Base-by-base conservation (phyloP, 2,113 vertebrate genomes). In the Bucco capensis region DNA sequence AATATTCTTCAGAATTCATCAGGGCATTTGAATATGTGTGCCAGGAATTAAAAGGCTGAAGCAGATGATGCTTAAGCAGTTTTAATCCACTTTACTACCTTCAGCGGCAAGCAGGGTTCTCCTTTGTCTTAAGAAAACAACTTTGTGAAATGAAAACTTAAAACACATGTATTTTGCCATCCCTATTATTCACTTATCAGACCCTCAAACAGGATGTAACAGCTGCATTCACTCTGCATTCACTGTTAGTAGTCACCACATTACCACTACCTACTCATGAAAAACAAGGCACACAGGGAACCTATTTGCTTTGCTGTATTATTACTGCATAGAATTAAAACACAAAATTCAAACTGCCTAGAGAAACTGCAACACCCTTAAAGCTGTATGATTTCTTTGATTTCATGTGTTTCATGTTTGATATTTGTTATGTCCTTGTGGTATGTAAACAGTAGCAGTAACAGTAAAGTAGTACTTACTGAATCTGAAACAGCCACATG, bases 401-500 rank as follows among this genome's bases (percentile, higher is more conserved):
- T 83, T 93, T 88, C 82, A n/a, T n/a, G 58, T 40, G 44, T 79
- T 72, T 87, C 6, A 24, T 27, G 33, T 65, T 51, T 65, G 33
- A 13, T 85, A 90, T 58, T 85, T 81, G 66, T 94, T 84, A 81
- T 33, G 21, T 24, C 38, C 11, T 44, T 54, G 17, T 1, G 2
- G 25, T 46, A 46, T 31, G 23, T 78, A 69, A 95, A 88, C 24
- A 61, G 5, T 15, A 91, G 49, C 82, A 67, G 42, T n/a, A 80
- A 92, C 30, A 88, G 57, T 28, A 65, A 95, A 90, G 9, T 16
- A 33, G 28, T 89, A 97, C 99, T 98, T 96, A 99, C 99, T 9
- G 99, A 99, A 96, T 99, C 99, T 5, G 98, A 99, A 90, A 98
- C 98, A 19, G 98, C 98, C 77, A 99, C 99, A 10, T 99, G 99